Base-by-base conservation (phyloP, 2,888 invertebrate genomes). In the Dryobotodes eremita region DNA sequence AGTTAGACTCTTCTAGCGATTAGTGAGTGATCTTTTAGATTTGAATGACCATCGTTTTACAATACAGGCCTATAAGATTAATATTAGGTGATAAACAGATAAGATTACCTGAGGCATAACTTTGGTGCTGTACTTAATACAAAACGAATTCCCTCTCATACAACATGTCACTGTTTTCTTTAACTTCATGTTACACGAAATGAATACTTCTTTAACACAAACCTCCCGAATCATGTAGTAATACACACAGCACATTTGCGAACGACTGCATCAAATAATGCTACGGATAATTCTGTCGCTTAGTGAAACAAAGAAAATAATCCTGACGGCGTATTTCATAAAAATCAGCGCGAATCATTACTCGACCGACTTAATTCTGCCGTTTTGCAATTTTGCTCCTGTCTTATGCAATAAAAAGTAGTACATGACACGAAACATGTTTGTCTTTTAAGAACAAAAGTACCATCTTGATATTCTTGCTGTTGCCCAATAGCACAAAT, bases 91-190 rank as follows among this genome's bases (percentile, higher is more conserved):
- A 71, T 61, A 70, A 66, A 69, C 0, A 65, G 13, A 66, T 46
- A 26, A 66, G n/a, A 70, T 83, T 89, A 93, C 92, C 92, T 92
- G 87, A 23, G 91, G 89, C 82, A 89, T 83, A 70, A 90, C 78
- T 80, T 92, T 92, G 68, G 89, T 90, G 81, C 89, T 89, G 89
- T 94, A 95, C 82, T 92, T 93, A 83, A 94, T 90, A 90, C 91
- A 93, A 72, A 95, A 93, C 59, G 95, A 93, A 89, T 96, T 96
- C 75, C 96, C 95, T 89, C 92, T 94, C 79, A 96, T 91, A 87
- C 93, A 96, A 87, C 93, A 95, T 84, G 94, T 94, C 92, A 96
- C 95, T 69, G 95, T 95, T 90, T 94, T 96, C 90, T 96, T 96
- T 59, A 96, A 91, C 92, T 96, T 96, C 96, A 96, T 96, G 85